Conservation (phyloP, 2,888 invertebrate species). For the Deilephila porcellus region DNA sequence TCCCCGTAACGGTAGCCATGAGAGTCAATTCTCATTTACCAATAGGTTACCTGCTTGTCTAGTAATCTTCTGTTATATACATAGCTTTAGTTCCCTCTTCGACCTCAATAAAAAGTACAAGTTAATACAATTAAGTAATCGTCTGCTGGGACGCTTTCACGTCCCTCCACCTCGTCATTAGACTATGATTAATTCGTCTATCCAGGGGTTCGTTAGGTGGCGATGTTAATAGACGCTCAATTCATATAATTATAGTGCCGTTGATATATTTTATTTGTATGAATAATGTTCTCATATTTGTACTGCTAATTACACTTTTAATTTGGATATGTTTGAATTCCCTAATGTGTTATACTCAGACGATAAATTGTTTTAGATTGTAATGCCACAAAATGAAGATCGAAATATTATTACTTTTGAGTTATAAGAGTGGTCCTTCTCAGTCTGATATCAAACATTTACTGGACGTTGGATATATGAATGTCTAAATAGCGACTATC, state of each 20-base stretch:
- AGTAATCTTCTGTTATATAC: not conserved
- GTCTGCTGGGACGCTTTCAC: slow-evolving; percentile 40
- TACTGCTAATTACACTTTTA: slow-evolving; percentile 4
- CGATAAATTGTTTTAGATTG: no score
- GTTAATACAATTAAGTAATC: slow-evolving; percentile 47
- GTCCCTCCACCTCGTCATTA: slow-evolving; percentile 54
- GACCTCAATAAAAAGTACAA: slow-evolving; percentile 11
- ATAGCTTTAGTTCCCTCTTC: not conserved
- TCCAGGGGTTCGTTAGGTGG: slow-evolving; percentile 66
- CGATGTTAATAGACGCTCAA: slow-evolving; percentile 66
- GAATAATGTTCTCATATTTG: slow-evolving; percentile 14
- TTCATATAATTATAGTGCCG: slow-evolving; percentile 62
- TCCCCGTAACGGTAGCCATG: no score
- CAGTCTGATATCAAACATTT: no score
- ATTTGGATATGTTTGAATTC: no score
- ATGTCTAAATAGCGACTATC: no score
- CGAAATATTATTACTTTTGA: no score
- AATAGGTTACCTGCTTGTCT: no score
- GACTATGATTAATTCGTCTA: slow-evolving; percentile 67
- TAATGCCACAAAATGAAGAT: no score
- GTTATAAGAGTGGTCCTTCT: no score
- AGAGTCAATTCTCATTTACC: no score
- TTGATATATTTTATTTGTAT: not conserved
- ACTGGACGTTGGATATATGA: no score
- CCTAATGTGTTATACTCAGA: no score